phyloP scores from a whole-genome alignment of 2,888 invertebrate species.

The Rapana venosa region DNA sequence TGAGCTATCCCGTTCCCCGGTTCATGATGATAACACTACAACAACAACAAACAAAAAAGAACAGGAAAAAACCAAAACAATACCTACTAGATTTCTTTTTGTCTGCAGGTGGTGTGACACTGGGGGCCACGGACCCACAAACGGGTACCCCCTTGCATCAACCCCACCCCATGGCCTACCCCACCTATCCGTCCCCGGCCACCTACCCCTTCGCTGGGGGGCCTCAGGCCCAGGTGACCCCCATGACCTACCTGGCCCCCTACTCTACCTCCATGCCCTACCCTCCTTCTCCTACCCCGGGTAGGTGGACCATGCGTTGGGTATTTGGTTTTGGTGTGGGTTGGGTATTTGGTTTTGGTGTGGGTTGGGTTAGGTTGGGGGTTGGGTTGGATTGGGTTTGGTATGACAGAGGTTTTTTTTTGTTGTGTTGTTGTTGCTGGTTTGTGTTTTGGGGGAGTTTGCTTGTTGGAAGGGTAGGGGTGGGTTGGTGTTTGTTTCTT shows the following conservation, averaged over 20 bases:
- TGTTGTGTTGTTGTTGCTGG: too few species aligned
- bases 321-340: neutral
- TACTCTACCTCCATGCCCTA: conserved; percentile 61
- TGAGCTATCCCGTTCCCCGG: too few species aligned
- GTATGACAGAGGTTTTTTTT: too few species aligned
- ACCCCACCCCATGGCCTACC: conserved; percentile 39
- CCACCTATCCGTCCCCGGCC: conserved; percentile 34
- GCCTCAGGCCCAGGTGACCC: conserved; percentile 46
- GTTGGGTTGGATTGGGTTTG: neutral
- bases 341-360: too few species aligned
- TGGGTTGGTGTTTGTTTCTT: neutral
- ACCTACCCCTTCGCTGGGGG: conserved; percentile 43
- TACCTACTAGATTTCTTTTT: neutral
- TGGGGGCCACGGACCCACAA: conserved; percentile 12
- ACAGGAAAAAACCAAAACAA: too few species aligned
- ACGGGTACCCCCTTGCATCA: conserved; percentile 41
- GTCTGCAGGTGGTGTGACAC: neutral
- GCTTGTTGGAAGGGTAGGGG: neutral
- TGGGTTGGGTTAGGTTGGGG: neutral
- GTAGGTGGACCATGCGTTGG: conserved; percentile 31
- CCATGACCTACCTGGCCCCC: conserved; percentile 61
- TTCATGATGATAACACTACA: too few species aligned
- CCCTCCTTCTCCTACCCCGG: conserved; percentile 57
- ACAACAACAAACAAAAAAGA: too few species aligned
- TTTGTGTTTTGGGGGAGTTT: too few species aligned